Conservation (phyloP, 2,888 invertebrate genomes). For the Temnothorax unifasciatus region DNA sequence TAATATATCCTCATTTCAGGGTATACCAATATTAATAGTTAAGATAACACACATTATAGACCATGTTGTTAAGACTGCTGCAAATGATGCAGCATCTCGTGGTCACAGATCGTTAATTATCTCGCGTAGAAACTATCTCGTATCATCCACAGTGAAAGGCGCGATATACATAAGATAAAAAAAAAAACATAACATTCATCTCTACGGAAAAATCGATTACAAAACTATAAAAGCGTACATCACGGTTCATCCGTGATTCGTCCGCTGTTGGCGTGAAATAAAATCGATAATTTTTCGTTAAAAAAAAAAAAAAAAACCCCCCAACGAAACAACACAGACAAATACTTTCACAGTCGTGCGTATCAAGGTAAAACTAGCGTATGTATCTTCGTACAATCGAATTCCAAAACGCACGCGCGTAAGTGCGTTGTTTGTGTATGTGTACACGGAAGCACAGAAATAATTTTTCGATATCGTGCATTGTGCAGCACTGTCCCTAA, state of each 20-base stretch:
- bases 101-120: slow-evolving; percentile 53
- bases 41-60: slow-evolving; percentile 57
- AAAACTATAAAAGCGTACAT: slow-evolving; percentile 50
- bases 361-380: background rate
- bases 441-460: slow-evolving; percentile 17
- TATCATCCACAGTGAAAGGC: slow-evolving; percentile 52
- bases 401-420: background rate
- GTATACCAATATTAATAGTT: slow-evolving; percentile 13
- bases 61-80: slow-evolving; percentile 55
- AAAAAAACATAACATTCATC: slow-evolving; percentile 31
- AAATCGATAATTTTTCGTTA: slow-evolving; percentile 49
- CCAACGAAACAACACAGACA: background rate
- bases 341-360: slow-evolving; percentile 19
- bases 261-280: slow-evolving; percentile 31
- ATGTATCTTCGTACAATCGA: background rate
- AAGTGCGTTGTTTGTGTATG: background rate
- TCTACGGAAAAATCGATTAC: slow-evolving; percentile 18
- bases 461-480: background rate
- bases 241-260: slow-evolving; percentile 76
- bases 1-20: slow-evolving; percentile 32
- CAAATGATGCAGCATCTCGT: slow-evolving; percentile 34
- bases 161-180: slow-evolving; percentile 51
- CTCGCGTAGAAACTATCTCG: slow-evolving; percentile 44
- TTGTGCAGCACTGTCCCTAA: slow-evolving; percentile 14
- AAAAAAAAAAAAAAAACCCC: slow-evolving; percentile 14